Conservation (phyloP, 92 coral and sea anemone genomes). For the Heteractis magnifica region DNA sequence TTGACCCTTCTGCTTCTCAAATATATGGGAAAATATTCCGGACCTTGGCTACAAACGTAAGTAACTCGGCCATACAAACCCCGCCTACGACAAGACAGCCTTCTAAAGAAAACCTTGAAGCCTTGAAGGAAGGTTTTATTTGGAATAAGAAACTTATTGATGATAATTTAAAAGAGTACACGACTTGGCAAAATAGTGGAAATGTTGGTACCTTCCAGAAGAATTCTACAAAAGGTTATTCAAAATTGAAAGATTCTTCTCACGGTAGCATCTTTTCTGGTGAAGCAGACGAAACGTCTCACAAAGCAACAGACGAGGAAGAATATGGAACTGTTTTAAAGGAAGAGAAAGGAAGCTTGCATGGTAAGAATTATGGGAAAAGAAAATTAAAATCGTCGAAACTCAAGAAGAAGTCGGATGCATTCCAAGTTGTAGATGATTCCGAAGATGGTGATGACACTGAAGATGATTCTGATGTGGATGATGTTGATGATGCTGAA, state of each 20-base stretch:
- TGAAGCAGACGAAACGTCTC: neutral
- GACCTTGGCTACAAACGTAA: neutral
- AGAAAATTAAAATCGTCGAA: neutral
- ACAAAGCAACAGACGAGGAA: neutral
- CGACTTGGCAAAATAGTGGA: neutral
- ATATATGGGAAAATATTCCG: conserved; percentile 14
- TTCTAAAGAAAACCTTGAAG: neutral
- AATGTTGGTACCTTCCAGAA: neutral
- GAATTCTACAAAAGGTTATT: neutral
- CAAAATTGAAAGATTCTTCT: neutral
- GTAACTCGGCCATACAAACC: neutral
- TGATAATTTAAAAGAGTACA: neutral
- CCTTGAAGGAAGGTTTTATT: neutral
- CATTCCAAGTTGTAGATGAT: neutral
- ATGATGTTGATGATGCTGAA: neutral
- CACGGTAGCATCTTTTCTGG: neutral
- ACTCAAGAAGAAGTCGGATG: neutral
- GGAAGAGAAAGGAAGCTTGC: neutral
- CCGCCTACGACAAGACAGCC: neutral
- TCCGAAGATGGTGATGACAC: neutral
- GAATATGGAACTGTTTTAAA: neutral
- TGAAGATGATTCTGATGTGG: neutral
- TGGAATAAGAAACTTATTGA: neutral
- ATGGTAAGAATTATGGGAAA: neutral
- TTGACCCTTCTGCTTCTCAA: conserved; percentile 12